These are phyloP conservation scores for Hoplodrina ambigua DNA, from an alignment of 2,888 invertebrate species.

Conservation along the genomic window DNA sequence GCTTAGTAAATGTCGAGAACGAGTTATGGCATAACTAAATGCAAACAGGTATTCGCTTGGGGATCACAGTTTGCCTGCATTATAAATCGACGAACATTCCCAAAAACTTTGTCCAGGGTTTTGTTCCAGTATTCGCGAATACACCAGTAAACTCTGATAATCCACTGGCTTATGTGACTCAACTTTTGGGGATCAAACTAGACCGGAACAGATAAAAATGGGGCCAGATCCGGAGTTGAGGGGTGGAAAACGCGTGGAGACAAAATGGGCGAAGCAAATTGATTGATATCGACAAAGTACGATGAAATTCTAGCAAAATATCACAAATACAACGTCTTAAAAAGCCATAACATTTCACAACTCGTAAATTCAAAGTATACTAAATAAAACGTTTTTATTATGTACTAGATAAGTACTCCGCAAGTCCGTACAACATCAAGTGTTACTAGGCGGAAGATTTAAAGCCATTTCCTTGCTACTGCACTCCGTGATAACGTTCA, in stretches of 20 bases:
- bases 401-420: slow-evolving; percentile 31
- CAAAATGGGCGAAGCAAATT: slow-evolving; percentile 25
- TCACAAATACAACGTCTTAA: not conserved
- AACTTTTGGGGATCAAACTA: slow-evolving; percentile 24
- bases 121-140: slow-evolving; percentile 24
- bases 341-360: not conserved
- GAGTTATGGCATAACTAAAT: slow-evolving; percentile 14
- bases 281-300: slow-evolving; percentile 10
- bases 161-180: slow-evolving; percentile 25
- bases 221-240: slow-evolving; percentile 6
- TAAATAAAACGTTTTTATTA: slow-evolving; percentile 11
- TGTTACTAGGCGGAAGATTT: slow-evolving; percentile 57
- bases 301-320: not conserved
- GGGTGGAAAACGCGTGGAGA: slow-evolving; percentile 9
- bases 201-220: slow-evolving; percentile 29
- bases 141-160: slow-evolving; percentile 23
- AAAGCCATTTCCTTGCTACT: slow-evolving; percentile 67
- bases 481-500: slow-evolving; percentile 72
- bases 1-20: slow-evolving; percentile 5
- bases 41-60: slow-evolving; percentile 15
- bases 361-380: slow-evolving; percentile 3
- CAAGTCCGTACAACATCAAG: slow-evolving; percentile 35
- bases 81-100: slow-evolving; percentile 30
- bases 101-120: slow-evolving; percentile 32
- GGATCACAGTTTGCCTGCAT: slow-evolving; percentile 34